phyloP scores from a whole-genome alignment of 2,797 vertebrate species.

The Geotrypetes seraphini region DNA sequence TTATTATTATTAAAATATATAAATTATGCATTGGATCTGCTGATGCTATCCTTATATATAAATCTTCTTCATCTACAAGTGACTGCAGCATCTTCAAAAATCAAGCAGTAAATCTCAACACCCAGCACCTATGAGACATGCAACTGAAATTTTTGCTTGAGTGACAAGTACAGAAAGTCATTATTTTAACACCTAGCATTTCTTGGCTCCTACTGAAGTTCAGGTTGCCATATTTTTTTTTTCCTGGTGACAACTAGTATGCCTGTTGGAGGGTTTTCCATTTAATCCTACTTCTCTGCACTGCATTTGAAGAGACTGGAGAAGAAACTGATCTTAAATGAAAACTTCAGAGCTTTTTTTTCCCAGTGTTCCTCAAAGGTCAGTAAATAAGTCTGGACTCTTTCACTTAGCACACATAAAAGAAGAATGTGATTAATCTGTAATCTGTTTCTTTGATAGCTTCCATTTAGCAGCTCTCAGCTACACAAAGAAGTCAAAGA shows the following conservation, averaged over 20 bases:
- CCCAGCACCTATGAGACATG: not conserved
- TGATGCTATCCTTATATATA: not conserved
- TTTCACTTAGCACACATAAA: constrained; percentile 14
- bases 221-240: no score
- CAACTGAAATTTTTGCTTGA: not conserved
- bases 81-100: not conserved
- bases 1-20: no score
- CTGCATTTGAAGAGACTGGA: constrained; percentile 7
- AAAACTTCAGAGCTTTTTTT: constrained; percentile 10
- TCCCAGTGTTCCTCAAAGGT: constrained; percentile 32
- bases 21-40: not conserved
- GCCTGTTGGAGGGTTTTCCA: constrained; percentile 21
- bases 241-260: constrained; percentile 12
- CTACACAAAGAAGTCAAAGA: constrained; percentile 34
- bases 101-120: not conserved
- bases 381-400: constrained; percentile 25
- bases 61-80: not conserved
- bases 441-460: constrained; percentile 27
- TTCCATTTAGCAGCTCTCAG: constrained; percentile 10
- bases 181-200: not conserved
- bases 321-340: constrained; percentile 18
- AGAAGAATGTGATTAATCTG: constrained; percentile 32
- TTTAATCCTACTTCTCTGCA: constrained; percentile 32
- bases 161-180: not conserved
- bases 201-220: constrained; percentile 12